Conservation (phyloP, 2,797 vertebrate genomes). For the Morus bassanus region DNA sequence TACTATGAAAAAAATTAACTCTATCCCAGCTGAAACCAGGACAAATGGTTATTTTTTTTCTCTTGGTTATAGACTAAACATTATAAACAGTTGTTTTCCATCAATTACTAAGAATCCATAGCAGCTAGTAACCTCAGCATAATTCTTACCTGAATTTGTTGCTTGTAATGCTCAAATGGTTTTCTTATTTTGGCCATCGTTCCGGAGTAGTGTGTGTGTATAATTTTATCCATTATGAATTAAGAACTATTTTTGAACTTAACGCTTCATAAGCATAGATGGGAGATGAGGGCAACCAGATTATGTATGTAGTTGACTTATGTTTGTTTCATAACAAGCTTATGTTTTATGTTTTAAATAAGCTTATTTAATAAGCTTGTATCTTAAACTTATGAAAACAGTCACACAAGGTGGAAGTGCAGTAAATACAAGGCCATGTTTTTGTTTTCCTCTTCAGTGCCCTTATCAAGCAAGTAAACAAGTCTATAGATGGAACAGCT, state of each 20-base stretch:
- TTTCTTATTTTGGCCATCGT: background rate
- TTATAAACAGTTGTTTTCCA: background rate
- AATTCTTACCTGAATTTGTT: background rate
- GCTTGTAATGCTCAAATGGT: background rate
- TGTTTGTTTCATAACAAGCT: background rate
- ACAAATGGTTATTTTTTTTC: background rate
- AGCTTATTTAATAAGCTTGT: background rate
- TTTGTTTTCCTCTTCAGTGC: constrained; percentile 78
- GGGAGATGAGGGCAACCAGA: background rate
- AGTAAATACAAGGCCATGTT: background rate
- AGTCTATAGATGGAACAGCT: constrained; percentile 96
- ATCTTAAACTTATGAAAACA: background rate
- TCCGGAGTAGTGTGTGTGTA: background rate
- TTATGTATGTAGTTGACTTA: background rate
- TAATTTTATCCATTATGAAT: no score
- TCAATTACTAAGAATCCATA: background rate
- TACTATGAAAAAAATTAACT: no score
- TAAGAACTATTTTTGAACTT: background rate
- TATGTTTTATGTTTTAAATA: background rate
- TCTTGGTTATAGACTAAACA: background rate
- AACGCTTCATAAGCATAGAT: background rate
- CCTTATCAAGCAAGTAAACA: constrained; percentile 96
- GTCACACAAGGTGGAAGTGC: background rate
- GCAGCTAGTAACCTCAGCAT: background rate
- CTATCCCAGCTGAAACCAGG: no score